Percentiles rank a stretch among this genome's conserved stretches.
These are phyloP conservation scores for Hofmannophila pseudospretella DNA, from an alignment of 2,888 invertebrate genomes.

Conservation along the genomic window DNA sequence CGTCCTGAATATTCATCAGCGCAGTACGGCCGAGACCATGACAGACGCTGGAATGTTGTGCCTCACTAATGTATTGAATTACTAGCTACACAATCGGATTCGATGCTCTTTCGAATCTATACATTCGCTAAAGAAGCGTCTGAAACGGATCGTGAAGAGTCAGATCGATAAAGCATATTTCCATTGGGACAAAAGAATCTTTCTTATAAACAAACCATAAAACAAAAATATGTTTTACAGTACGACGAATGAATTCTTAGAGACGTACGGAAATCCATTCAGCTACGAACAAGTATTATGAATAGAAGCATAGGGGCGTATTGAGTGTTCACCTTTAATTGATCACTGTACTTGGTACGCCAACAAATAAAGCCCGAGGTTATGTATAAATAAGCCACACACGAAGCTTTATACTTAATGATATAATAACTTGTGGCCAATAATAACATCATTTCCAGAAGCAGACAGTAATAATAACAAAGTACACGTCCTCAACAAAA, in stretches of 20 bases:
- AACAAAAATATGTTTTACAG: too few species aligned
- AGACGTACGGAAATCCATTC: constrained; percentile 6
- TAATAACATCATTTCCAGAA: constrained; percentile 14
- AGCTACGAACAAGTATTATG: background rate
- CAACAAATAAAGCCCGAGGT: constrained; percentile 18
- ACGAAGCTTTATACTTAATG: constrained; percentile 30
- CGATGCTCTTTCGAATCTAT: too few species aligned
- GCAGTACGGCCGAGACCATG: constrained; percentile 14
- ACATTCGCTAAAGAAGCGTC: too few species aligned
- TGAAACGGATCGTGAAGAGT: too few species aligned
- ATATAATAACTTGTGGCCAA: constrained; percentile 22
- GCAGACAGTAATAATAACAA: background rate
- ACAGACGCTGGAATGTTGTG: constrained; percentile 13
- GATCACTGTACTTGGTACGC: constrained; percentile 20
- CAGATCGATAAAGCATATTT: too few species aligned
- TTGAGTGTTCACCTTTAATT: constrained; percentile 22
- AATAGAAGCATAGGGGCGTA: constrained; percentile 13
- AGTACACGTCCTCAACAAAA: background rate
- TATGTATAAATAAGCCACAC: constrained; percentile 38
- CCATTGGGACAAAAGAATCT: too few species aligned
- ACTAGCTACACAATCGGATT: background rate
- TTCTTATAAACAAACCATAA: too few species aligned
- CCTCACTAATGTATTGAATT: background rate
- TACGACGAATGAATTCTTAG: too few species aligned
- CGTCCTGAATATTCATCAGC: constrained; percentile 59